Evolutionary conservation across 2,888 invertebrate species (phyloP), one percentile per base, ranked within the genome.

Genomic region (Encarsia formosa): DNA sequence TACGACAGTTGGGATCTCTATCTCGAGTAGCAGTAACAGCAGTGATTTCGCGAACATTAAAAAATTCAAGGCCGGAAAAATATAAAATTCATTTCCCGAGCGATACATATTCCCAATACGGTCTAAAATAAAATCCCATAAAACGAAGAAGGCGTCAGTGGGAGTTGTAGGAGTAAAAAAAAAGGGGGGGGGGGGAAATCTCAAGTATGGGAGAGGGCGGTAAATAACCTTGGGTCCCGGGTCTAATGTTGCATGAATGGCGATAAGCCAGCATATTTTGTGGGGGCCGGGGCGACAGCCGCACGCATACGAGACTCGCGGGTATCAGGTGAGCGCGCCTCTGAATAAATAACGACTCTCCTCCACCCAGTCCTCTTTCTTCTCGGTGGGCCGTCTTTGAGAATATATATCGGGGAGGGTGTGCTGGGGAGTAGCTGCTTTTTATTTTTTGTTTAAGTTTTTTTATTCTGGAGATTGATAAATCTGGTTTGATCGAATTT

Each of bases 171-270:
- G 26, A 11, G 26, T 26, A 26, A 26, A 6, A 11, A 26, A 11
- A 11, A 26, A 26, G 26, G 11, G 26, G 34, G 6, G 34, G n/a
- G n/a, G n/a, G n/a, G n/a, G n/a, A n/a, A n/a, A n/a, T n/a, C n/a
- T n/a, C n/a, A 22, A 11, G 26, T 19, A 37, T 39, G 44, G 44
- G 50, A 51, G 41, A 34, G 13, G 57, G 59, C 61, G 62, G 67
- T 71, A 67, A 72, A 72, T 72, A 71, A 68, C 65, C n/a, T n/a
- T n/a, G n/a, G n/a, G 65, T 41, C 42, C 59, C 58, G 59, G 65
- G 68, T 64, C 66, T 72, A 73, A 73, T 73, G 71, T 71, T 72
- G 70, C 71, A 73, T 71, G 71, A 73, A 71, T 65, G 66, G 67
- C 68, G 72, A 73, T 73, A 73, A 72, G 70, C 69, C 61, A 63